Percentiles rank a stretch among this genome's conserved stretches.
phyloP scores from a whole-genome alignment of 1,140 invertebrate genomes.

The Drosophila jambulina region DNA sequence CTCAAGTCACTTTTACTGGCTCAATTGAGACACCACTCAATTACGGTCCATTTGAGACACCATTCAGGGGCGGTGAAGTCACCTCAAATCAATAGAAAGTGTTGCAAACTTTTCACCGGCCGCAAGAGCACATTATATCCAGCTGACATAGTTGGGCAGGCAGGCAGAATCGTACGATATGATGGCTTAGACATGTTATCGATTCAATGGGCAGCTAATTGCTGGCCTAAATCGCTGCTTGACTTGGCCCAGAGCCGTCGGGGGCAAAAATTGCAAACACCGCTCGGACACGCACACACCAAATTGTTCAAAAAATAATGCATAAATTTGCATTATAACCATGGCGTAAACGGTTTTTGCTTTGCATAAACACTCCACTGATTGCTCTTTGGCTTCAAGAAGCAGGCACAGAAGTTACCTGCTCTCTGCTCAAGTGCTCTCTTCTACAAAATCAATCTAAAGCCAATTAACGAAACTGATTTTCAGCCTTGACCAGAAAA shows the following conservation, averaged over 20 bases:
- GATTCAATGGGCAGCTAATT: conserved; percentile 57
- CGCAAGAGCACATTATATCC: conserved; percentile 17
- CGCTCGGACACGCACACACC: conserved; percentile 24
- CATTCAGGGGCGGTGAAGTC: conserved; percentile 28
- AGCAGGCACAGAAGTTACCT: conserved; percentile 13
- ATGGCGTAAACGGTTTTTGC: conserved; percentile 24
- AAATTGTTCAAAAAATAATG: conserved; percentile 42
- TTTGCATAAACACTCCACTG: conserved; percentile 35
- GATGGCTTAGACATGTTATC: conserved; percentile 47
- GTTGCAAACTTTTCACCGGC: conserved; percentile 42
- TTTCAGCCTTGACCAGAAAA: conserved; percentile 63
- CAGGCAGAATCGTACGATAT: conserved; percentile 54
- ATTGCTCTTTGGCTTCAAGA: neutral
- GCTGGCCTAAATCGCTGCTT: conserved; percentile 48
- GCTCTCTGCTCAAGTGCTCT: conserved; percentile 25
- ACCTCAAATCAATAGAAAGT: conserved; percentile 46
- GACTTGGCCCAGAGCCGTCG: conserved; percentile 15
- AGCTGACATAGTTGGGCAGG: conserved; percentile 49
- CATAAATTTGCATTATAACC: conserved; percentile 47
- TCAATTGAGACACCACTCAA: neutral
- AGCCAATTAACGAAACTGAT: conserved; percentile 59
- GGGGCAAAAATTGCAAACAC: conserved; percentile 19
- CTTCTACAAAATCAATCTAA: conserved; percentile 47
- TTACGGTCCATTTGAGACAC: conserved; percentile 24
- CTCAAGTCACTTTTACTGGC: conserved; percentile 20